Evolutionary conservation across 2,888 invertebrate genomes (phyloP).

Genomic region (Rhyacophila evoluta): DNA sequence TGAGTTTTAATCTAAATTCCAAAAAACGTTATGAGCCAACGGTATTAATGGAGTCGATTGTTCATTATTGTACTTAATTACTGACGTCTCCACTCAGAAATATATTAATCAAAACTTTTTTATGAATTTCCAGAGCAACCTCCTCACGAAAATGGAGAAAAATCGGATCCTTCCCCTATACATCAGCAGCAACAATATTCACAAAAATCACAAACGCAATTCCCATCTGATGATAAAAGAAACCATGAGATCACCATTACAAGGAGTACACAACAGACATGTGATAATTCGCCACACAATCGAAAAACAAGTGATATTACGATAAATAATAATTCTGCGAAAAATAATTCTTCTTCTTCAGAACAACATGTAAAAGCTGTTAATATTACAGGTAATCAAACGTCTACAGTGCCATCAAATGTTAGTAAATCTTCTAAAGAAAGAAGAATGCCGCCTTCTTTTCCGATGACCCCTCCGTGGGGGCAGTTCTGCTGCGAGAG

Average conservation of each 20-base stretch:
- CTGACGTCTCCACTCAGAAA: no score
- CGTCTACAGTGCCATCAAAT: not conserved
- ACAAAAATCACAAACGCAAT: not conserved
- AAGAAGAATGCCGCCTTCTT: conserved; percentile 35
- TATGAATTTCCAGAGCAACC: not conserved
- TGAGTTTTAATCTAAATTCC: no score
- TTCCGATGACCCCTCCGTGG: conserved; percentile 56
- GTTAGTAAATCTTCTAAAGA: conserved; percentile 46
- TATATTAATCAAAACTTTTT: not conserved
- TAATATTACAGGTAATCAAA: not conserved
- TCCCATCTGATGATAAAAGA: not conserved
- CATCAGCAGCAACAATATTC: not conserved
- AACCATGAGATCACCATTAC: not conserved
- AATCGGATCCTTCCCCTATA: not conserved
- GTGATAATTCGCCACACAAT: not conserved
- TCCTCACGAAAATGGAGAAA: not conserved
- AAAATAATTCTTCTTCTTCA: not conserved
- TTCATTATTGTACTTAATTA: no score
- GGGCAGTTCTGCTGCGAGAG: conserved; percentile 54
- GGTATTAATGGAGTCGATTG: no score
- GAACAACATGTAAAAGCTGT: not conserved
- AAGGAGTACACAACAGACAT: not conserved
- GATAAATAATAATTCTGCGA: not conserved
- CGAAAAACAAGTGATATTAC: not conserved
- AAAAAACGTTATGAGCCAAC: no score